phyloP scores from a whole-genome alignment of 1,140 invertebrate genomes.

The Drosophila kanapiae region DNA sequence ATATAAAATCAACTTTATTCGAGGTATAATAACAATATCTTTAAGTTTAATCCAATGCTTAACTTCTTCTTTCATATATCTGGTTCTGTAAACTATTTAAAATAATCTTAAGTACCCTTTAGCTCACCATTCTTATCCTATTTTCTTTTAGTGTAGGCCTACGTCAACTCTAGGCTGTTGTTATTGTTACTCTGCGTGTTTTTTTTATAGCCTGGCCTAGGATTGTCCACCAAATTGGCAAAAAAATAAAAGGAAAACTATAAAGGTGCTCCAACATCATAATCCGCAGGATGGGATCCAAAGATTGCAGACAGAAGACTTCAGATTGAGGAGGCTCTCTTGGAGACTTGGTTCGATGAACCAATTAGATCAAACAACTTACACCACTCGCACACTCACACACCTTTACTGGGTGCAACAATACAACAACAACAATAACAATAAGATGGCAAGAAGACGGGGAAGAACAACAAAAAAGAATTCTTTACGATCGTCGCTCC shows the following conservation, averaged over 20 bases:
- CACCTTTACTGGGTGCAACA: constrained; percentile 49
- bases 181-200: constrained; percentile 4
- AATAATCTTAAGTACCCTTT: neutral
- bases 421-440: constrained; percentile 25
- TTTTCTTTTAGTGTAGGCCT: neutral
- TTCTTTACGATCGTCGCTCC: constrained; percentile 68
- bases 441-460: constrained; percentile 15
- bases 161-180: neutral
- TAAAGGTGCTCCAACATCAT: constrained; percentile 37
- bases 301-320: constrained; percentile 24
- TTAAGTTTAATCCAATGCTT: neutral
- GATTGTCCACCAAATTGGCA: constrained; percentile 44
- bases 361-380: constrained; percentile 84
- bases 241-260: neutral
- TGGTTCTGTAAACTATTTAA: neutral
- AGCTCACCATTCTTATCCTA: neutral
- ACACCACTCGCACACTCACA: constrained; percentile 50
- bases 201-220: constrained; percentile 26
- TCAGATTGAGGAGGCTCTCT: constrained; percentile 13
- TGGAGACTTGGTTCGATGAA: constrained; percentile 64
- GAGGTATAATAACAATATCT: neutral
- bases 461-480: constrained; percentile 50
- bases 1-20: too few relatives aligned
- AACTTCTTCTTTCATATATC: neutral
- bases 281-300: constrained; percentile 23